Evolutionary conservation across 2,888 invertebrate genomes (phyloP).

Genomic region (Polyploca ridens): DNA sequence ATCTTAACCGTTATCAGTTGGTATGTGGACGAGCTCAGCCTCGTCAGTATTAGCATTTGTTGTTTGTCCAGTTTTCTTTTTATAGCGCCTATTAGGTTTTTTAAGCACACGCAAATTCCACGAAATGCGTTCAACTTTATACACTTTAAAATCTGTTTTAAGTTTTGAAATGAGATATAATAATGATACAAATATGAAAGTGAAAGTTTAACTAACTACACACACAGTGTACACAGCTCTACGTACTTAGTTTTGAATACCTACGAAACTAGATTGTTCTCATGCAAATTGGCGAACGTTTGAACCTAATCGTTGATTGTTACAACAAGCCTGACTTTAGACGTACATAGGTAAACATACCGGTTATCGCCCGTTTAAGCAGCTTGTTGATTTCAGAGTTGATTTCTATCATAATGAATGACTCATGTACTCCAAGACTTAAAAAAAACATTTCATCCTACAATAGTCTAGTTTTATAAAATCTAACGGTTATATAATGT

Average conservation of each 20-base stretch:
- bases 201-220: background rate
- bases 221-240: no score
- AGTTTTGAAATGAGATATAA: background rate
- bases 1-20: constrained; percentile 4
- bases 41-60: background rate
- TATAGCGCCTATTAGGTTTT: constrained; percentile 7
- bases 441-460: no score
- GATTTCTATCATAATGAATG: no score
- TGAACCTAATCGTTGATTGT: constrained; percentile 7
- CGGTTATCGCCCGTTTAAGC: background rate
- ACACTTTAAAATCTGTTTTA: no score
- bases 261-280: background rate
- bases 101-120: constrained; percentile 3
- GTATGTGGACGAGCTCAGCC: background rate
- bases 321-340: background rate
- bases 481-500: no score
- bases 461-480: no score
- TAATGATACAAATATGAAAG: background rate
- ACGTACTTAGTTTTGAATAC: background rate
- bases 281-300: constrained; percentile 2
- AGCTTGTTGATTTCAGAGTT: no score
- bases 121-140: background rate
- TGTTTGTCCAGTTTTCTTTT: constrained; percentile 3
- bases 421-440: no score
- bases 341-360: background rate